A percentile compares a stretch with the other conserved stretches of the same genome.
These are phyloP conservation scores for Sceloporus tristichus DNA, from an alignment of 2,113 vertebrate species.

Conservation along the genomic window DNA sequence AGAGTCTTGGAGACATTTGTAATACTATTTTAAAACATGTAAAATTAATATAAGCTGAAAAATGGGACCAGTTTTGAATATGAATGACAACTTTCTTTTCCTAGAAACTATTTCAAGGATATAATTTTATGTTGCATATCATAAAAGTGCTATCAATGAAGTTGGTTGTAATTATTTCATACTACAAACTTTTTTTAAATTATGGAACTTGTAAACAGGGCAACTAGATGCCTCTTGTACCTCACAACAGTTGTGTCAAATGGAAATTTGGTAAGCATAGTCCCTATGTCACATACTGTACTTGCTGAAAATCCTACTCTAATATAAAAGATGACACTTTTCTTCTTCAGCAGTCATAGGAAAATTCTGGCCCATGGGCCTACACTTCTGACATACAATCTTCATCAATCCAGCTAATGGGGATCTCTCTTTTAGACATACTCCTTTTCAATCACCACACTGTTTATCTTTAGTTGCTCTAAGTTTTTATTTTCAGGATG, in stretches of 20 bases:
- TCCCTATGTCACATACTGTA: neutral
- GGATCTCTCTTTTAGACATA: too few species aligned
- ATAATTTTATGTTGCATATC: too few species aligned
- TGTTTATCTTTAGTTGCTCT: too few species aligned
- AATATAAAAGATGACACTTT: neutral
- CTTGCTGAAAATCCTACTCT: neutral
- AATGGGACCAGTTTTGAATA: neutral
- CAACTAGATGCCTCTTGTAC: neutral
- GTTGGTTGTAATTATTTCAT: slow-evolving; percentile 8
- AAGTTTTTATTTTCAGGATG: too few species aligned
- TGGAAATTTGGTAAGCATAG: neutral
- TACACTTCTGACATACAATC: too few species aligned
- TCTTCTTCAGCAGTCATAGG: too few species aligned
- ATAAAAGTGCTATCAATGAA: neutral
- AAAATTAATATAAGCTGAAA: slow-evolving; percentile 55
- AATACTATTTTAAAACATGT: slow-evolving; percentile 2
- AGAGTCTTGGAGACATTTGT: slow-evolving; percentile 63
- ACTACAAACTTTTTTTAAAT: neutral
- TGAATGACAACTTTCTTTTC: neutral
- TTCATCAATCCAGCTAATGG: too few species aligned
- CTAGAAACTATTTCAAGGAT: slow-evolving; percentile 51
- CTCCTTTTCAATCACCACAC: too few species aligned
- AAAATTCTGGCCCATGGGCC: too few species aligned
- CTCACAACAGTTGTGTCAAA: neutral
- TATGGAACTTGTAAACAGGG: neutral